Base-by-base conservation (phyloP, 2,797 vertebrate species). In the Eptatretus atami region DNA sequence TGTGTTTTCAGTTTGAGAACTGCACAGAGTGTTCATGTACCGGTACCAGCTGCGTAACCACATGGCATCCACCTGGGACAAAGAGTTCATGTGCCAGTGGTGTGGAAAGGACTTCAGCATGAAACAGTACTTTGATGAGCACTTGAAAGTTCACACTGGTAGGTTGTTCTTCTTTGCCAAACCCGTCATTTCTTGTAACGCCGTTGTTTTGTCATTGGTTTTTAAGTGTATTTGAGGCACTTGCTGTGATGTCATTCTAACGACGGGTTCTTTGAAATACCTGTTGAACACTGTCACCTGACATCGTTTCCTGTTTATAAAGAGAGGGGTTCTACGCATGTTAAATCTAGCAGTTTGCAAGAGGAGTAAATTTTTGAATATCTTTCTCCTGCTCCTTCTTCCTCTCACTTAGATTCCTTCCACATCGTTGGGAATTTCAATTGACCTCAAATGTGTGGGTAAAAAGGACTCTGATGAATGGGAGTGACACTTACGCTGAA, bases 41-140 rank as follows among this genome's bases (percentile, higher is more conserved):
- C 93, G 93, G 74, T 95, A 95, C 74, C 88, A 95, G 76, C 83
- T 95, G 64, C 85, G 85, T 65, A 93, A 86, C 63, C 87, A 95
- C 75, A 95, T 93, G 86, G 85, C 76, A 90, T 95, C 70, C 87
- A 95, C 77, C 88, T 95, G 6, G 87, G 87, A 66, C 86, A 93
- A 93, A 54, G 86, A 93, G 77, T 93, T 95, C 77, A 95, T 92
- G 87, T 95, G 87, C 75, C 87, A 95, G 71, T 95, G 87, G 87
- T 95, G 87, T 8, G 87, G 87, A 72, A 95, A 95, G 73, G 87
- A 95, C 76, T 95, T 95, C 79, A 95, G 90, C 77, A 95, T 95
- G 87, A 95, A 95, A 70, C 87, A 95, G 80, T 95, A 95, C 78
- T 95, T 95, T 15, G 86, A 93, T 8, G 87, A 93, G 70, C 86